Evolutionary conservation across 2,888 invertebrate genomes (phyloP), one percentile per base, ranked within the genome.

Genomic region (Mongoloraphidia duomilia): DNA sequence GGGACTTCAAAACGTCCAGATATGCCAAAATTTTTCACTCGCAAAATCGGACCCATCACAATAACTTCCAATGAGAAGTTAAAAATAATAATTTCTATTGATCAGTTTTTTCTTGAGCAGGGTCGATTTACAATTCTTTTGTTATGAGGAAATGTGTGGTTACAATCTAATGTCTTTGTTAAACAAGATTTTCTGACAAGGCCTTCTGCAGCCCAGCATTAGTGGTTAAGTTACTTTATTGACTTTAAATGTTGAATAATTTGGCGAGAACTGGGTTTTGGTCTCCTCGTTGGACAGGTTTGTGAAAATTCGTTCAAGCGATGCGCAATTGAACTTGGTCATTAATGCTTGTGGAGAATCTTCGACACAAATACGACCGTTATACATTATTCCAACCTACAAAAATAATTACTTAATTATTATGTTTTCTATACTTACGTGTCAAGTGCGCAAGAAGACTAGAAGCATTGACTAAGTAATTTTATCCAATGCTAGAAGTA

Each of bases 321-420:
- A 83, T 53, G 80, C 76, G 64, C 89, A 89, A 61, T 78, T 80
- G 71, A 90, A 90, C 76, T 85, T 84, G 44, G 83, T 77, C 44
- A 95, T 74, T 41, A 94, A 75, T 10, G 82, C 80, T 55, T 84
- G 82, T 0, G 94, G 94, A 11, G 84, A 85, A 66, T 92, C 87
- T 70, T 95, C 94, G 1, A 94, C 94, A 59, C 95, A 69, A 44
- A 95, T 73, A 47, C 85, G 77, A 0, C 95, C 95, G 63, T 86
- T 89, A 54, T 94, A 75, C 94, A 95, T 95, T 57, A 95, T 71
- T 52, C 94, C 95, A 64, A 95, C 93, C 92, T 92, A 67, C 26
- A 50, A 61, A 6, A 26, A 6, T 26, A 26, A 26, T 26, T 26
- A 26, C 3, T 4, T 17, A 17, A 2, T 17, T 26, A 3, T 5